phyloP scores from a whole-genome alignment of 2,797 vertebrate species.

The Galago senegalensis region DNA sequence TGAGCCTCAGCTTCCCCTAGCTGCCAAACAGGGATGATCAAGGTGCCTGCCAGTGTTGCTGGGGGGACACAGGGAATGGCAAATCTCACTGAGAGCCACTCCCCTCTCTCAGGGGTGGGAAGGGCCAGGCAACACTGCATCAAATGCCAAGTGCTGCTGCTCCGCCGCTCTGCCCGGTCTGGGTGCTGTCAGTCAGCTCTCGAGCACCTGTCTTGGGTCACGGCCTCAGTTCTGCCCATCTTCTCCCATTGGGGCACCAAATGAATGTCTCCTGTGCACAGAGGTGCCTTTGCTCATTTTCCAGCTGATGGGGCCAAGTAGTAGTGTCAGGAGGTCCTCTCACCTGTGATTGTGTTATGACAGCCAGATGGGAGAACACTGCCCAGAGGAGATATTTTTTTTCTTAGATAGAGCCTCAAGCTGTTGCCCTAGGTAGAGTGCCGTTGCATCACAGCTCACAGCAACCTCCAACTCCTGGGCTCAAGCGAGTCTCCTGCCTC shows the following conservation, averaged over 20 bases:
- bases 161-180: not conserved
- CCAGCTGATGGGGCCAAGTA: not conserved
- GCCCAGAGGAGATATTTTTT: not conserved
- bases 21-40: not conserved
- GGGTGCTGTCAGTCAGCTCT: not conserved
- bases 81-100: accelerated
- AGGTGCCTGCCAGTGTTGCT: accelerated
- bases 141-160: not conserved
- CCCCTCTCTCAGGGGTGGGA: accelerated
- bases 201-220: accelerated
- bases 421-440: no score
- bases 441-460: no score
- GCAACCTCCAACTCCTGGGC: no score
- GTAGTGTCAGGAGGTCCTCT: not conserved
- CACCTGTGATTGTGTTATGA: constrained; percentile 8
- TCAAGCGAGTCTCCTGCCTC: no score
- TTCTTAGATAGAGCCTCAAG: no score
- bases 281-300: not conserved
- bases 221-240: not conserved
- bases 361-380: not conserved
- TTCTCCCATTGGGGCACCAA: not conserved
- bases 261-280: not conserved
- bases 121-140: not conserved
- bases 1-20: not conserved
- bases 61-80: not conserved